Evolutionary conservation across 2,113 vertebrate species (phyloP).

Genomic region (Pseudorectes ferrugineus): DNA sequence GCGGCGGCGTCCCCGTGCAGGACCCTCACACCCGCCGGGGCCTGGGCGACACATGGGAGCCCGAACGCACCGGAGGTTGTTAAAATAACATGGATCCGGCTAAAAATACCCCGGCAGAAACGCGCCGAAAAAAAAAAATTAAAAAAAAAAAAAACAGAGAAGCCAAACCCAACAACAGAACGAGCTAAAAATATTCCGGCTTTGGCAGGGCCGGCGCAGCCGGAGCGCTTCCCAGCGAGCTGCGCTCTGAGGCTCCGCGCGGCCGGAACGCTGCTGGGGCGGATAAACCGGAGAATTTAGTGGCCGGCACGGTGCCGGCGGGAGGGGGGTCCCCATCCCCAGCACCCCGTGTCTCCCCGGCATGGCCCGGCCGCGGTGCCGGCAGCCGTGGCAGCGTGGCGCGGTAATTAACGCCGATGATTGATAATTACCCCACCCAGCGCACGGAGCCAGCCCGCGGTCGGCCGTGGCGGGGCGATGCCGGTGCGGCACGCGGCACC

Average conservation of each 20-base stretch:
- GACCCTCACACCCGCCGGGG: slow-evolving; percentile 51
- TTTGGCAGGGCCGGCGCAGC: slow-evolving; percentile 74
- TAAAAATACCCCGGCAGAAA: slow-evolving; percentile 75
- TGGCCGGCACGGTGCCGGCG: neutral
- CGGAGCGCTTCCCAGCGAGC: slow-evolving; percentile 73
- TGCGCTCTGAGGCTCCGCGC: slow-evolving; percentile 56
- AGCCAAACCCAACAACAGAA: slow-evolving; percentile 77
- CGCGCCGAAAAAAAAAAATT: slow-evolving; percentile 35
- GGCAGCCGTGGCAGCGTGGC: neutral
- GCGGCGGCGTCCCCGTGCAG: neutral
- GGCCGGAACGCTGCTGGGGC: slow-evolving; percentile 57
- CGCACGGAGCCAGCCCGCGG: neutral
- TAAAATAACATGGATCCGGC: slow-evolving; percentile 72
- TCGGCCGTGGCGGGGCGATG: neutral
- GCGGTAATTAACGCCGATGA: slow-evolving; percentile 2
- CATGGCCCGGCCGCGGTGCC: neutral
- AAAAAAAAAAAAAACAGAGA: neutral
- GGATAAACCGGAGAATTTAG: slow-evolving; percentile 62
- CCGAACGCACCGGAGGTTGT: slow-evolving; percentile 63
- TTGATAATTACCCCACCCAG: slow-evolving; percentile 34
- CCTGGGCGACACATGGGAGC: slow-evolving; percentile 69
- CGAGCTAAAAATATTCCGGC: slow-evolving; percentile 77
- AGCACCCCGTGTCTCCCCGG: neutral
- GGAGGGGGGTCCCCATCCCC: neutral
- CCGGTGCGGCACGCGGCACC: neutral